Percentiles rank a stretch among this genome's conserved stretches.
phyloP scores from a whole-genome alignment of 2,888 invertebrate species.

The Drosophila pseudotalamancana region DNA sequence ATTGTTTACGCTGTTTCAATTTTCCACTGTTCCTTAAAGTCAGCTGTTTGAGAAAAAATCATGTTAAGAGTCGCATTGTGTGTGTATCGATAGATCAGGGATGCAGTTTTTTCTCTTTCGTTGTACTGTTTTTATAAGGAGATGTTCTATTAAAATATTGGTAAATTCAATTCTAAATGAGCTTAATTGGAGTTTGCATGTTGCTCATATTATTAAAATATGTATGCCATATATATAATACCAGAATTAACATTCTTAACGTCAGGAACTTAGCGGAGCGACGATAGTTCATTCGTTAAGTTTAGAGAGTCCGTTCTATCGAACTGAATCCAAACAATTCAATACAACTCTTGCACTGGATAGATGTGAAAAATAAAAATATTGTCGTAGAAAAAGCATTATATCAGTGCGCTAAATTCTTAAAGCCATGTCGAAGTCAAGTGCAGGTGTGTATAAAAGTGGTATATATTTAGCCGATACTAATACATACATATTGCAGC shows the following conservation, averaged over 20 bases:
- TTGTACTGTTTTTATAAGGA: background rate
- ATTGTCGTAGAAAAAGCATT: constrained; percentile 8
- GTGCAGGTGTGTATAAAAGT: constrained; percentile 62
- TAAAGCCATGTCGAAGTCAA: constrained; percentile 70
- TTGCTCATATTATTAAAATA: too few species aligned
- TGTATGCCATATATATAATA: too few species aligned
- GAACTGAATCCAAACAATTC: constrained; percentile 17
- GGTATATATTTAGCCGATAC: background rate
- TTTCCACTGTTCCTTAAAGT: background rate
- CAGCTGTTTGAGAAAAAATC: constrained; percentile 25
- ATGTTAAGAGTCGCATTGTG: background rate
- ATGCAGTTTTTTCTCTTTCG: background rate
- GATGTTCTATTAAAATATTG: background rate
- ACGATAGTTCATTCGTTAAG: background rate
- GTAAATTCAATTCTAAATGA: background rate
- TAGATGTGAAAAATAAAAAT: constrained; percentile 42
- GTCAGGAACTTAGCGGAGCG: too few species aligned
- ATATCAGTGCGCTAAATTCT: constrained; percentile 2
- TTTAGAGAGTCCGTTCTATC: background rate
- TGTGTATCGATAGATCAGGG: background rate
- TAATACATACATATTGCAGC: constrained; percentile 56
- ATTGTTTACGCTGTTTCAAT: constrained; percentile 47
- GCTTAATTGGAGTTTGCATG: too few species aligned
- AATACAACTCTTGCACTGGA: constrained; percentile 8
- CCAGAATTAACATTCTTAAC: too few species aligned